Conservation (phyloP, 2,797 vertebrate genomes). For the Chaenodraco wilsoni region DNA sequence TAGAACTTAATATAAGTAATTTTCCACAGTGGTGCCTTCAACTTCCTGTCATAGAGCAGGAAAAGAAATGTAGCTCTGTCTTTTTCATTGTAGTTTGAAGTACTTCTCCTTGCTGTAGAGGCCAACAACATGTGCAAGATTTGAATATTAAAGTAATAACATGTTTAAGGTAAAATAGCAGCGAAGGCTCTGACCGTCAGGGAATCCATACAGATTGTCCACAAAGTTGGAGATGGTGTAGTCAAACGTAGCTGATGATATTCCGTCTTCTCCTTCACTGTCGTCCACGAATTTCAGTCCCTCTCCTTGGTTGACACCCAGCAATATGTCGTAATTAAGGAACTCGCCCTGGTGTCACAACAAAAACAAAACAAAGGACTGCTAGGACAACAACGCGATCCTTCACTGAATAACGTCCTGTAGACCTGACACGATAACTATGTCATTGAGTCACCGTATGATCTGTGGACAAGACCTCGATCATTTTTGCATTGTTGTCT, state of each 20-base stretch:
- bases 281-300: slow-evolving; percentile 97
- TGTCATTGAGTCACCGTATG: too few species aligned
- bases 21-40: neutral
- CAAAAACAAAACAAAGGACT: slow-evolving; percentile 33
- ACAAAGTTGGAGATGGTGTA: slow-evolving; percentile 98
- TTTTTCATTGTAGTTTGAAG: neutral
- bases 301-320: slow-evolving; percentile 96
- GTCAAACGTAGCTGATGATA: slow-evolving; percentile 93
- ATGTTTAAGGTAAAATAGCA: slow-evolving; percentile 5
- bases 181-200: slow-evolving; percentile 84
- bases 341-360: slow-evolving; percentile 88
- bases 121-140: neutral
- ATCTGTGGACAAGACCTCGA: too few species aligned
- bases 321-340: slow-evolving; percentile 96
- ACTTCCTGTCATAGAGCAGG: neutral
- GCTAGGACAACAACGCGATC: neutral
- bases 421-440: too few species aligned
- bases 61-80: slow-evolving; percentile 4
- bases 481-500: too few species aligned
- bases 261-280: slow-evolving; percentile 92
- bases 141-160: neutral
- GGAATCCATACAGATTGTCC: slow-evolving; percentile 95
- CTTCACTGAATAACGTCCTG: neutral
- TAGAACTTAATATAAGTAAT: neutral
- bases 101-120: neutral